These are phyloP conservation scores for Drosophila sproati DNA, from an alignment of 1,140 invertebrate species.

Conservation along the genomic window DNA sequence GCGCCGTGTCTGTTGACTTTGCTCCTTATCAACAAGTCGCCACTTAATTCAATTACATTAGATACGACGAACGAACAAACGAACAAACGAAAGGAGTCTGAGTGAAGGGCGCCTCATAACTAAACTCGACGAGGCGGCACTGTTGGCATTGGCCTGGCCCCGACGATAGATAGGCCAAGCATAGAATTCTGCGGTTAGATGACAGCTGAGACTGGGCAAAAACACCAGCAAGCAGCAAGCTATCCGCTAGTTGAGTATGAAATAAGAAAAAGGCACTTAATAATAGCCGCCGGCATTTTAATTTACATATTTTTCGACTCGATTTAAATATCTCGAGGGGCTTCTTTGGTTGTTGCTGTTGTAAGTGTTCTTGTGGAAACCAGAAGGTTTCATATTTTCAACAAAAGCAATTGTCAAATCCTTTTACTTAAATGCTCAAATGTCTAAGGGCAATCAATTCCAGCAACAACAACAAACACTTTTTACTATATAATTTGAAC, in stretches of 20 bases:
- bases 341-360: slow-evolving; percentile 4
- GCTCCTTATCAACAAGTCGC: slow-evolving; percentile 67
- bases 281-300: slow-evolving; percentile 48
- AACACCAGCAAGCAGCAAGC: neutral
- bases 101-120: slow-evolving; percentile 4
- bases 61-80: slow-evolving; percentile 51
- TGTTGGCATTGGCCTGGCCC: slow-evolving; percentile 10
- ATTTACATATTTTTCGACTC: slow-evolving; percentile 50
- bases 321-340: slow-evolving; percentile 34
- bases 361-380: neutral
- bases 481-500: slow-evolving; percentile 15
- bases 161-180: slow-evolving; percentile 12
- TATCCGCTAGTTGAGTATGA: slow-evolving; percentile 4
- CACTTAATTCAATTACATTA: slow-evolving; percentile 72
- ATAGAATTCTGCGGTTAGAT: slow-evolving; percentile 47
- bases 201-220: slow-evolving; percentile 37
- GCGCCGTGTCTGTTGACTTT: slow-evolving; percentile 60
- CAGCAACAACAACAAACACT: slow-evolving; percentile 23
- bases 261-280: slow-evolving; percentile 38
- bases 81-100: slow-evolving; percentile 22
- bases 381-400: slow-evolving; percentile 17
- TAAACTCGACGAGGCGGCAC: neutral
- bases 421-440: slow-evolving; percentile 38
- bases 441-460: slow-evolving; percentile 32
- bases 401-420: slow-evolving; percentile 37